phyloP scores from a whole-genome alignment of 1,140 invertebrate species.

The Drosophila leontia region DNA sequence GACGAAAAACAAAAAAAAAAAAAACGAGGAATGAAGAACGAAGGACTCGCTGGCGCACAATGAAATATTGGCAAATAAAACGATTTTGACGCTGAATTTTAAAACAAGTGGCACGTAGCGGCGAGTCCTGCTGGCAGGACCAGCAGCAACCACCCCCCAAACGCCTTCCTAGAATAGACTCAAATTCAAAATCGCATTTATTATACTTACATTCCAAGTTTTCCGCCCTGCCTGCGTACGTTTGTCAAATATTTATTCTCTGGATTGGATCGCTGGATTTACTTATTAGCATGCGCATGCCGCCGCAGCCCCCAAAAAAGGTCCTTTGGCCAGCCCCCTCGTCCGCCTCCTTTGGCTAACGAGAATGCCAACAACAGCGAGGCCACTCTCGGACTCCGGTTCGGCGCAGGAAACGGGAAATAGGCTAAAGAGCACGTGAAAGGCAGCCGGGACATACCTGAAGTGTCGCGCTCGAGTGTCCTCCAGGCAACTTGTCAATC shows the following conservation, averaged over 20 bases:
- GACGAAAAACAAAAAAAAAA: not conserved
- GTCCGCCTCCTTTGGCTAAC: constrained; percentile 35
- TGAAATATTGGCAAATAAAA: constrained; percentile 85
- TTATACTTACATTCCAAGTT: constrained; percentile 78
- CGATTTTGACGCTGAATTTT: constrained; percentile 84
- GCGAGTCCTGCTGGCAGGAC: constrained; percentile 28
- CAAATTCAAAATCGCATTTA: constrained; percentile 83
- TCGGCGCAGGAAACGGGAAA: constrained; percentile 55
- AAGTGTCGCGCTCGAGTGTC: constrained; percentile 63
- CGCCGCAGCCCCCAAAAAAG: constrained; percentile 44
- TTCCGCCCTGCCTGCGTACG: constrained; percentile 49
- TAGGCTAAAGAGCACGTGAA: constrained; percentile 79
- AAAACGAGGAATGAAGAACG: constrained; percentile 6
- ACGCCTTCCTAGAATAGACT: constrained; percentile 27
- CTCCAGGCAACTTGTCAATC: constrained; percentile 70
- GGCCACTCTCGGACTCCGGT: constrained; percentile 25
- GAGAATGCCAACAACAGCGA: constrained; percentile 57
- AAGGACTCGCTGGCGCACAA: constrained; percentile 62
- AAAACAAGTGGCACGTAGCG: constrained; percentile 79
- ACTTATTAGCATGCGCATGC: constrained; percentile 81
- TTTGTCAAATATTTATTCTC: constrained; percentile 84
- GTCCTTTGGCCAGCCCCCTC: not conserved
- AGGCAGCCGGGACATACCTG: constrained; percentile 62
- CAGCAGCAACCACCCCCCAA: constrained; percentile 2
- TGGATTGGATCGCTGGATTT: constrained; percentile 81